Percentiles rank a stretch among this genome's conserved stretches.
These are phyloP conservation scores for Alethe castanea DNA, from an alignment of 2,113 vertebrate genomes.

Conservation along the genomic window DNA sequence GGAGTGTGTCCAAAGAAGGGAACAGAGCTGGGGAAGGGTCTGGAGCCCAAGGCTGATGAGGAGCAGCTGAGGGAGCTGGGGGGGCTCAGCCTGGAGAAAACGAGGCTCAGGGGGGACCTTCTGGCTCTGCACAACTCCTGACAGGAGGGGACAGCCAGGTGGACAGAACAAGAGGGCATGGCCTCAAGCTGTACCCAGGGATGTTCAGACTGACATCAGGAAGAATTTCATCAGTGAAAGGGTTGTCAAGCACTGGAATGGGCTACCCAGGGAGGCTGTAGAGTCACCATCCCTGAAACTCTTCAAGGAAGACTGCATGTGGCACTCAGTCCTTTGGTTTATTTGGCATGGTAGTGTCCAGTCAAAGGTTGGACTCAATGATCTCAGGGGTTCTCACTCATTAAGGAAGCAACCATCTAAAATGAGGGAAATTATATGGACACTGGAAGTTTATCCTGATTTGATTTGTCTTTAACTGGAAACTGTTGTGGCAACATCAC, in stretches of 20 bases:
- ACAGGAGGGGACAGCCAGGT: neutral
- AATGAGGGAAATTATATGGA: neutral
- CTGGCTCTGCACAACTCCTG: neutral
- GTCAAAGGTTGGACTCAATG: neutral
- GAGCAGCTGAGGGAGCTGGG: neutral
- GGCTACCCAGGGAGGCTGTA: neutral
- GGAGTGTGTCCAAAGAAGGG: rapidly evolving
- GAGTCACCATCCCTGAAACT: neutral
- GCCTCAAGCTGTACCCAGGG: neutral
- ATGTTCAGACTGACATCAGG: neutral
- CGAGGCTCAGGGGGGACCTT: neutral
- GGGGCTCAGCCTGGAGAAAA: neutral
- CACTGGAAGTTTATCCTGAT: neutral
- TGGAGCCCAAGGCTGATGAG: neutral
- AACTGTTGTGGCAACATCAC: neutral
- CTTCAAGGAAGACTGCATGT: neutral
- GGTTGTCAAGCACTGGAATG: neutral
- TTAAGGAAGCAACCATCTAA: neutral
- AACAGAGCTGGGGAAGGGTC: rapidly evolving
- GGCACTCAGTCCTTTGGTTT: neutral
- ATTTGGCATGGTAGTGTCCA: neutral
- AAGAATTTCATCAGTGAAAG: neutral
- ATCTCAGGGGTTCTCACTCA: neutral
- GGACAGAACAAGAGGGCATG: neutral
- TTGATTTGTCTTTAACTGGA: neutral